Evolutionary conservation across 2,888 invertebrate species (phyloP), one percentile per base, ranked within the genome.

Genomic region (Acheta domesticus): DNA sequence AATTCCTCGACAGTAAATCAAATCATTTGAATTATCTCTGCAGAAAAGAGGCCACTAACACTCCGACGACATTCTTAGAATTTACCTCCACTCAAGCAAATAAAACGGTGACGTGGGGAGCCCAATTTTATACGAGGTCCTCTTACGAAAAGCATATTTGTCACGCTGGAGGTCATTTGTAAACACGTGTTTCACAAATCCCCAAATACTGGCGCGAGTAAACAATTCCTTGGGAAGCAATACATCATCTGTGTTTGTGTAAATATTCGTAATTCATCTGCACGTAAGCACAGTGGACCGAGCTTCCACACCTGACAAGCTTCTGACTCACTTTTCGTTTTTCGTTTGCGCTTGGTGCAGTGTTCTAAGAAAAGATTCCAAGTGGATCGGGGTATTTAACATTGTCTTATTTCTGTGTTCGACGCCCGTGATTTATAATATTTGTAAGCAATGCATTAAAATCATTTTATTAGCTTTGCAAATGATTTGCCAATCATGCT

Each of bases 121-220:
- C n/a, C n/a, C 62, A 19, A 62, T 62, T 62, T 62, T 62, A 62
- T 36, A 36, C 36, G 36, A 36, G 8, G 62, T 62, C n/a, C 62
- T 62, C 62, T 62, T 62, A 62, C 16, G 62, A 62, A 62, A 19
- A 62, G 62, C 62, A 62, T 19, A 62, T 62, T 62, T 62, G 62
- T 62, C 62, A 62, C n/a, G n/a, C 16, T n/a, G n/a, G 62, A 62
- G 62, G 62, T 62, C 62, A 19, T 62, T 62, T 62, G 62, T 62
- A 62, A 62, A 62, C 62, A 62, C n/a, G 62, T 62, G 62, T 62
- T 62, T 62, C 62, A n/a, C n/a, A n/a, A 19, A 62, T 36, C 62
- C 62, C 62, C n/a, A 62, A 62, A 62, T n/a, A 36, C 62, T 14
- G 19, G n/a, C 62, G 14, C 16, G 62, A 14, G n/a, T 62, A 14